Evolutionary conservation across 2,888 invertebrate species (phyloP), one percentile per base, ranked within the genome.

Genomic region (Dorcus hopei): DNA sequence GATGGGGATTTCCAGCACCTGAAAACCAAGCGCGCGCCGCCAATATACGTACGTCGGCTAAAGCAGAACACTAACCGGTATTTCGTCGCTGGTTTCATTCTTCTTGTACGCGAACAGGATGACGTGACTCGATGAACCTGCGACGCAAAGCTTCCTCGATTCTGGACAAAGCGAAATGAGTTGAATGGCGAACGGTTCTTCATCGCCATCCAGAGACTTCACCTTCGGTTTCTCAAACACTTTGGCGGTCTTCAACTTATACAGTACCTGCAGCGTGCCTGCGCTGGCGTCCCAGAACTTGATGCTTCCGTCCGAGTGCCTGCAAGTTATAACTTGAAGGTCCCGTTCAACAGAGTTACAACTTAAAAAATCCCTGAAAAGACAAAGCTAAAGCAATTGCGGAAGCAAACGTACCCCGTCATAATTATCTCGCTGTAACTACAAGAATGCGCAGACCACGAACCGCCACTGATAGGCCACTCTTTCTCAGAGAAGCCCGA

Each of bases 231-330:
- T 87, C 75, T 92, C 92, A 78, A 92, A 91, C 57, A 91, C 85
- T 83, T 97, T 97, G 68, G 94, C 92, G 76, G 97, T 97, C 84
- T 97, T 98, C 74, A 98, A 82, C 85, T 97, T 97, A 83, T 98
- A 98, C 75, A 98, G 85, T 73, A 97, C 91, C 84, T 97, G 97
- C 70, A 99, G 84, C 63, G 93, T 92, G 67, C 96, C 96, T 54
- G 95, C 95, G 74, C 96, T 95, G 49, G 96, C 95, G 79, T 99
- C 98, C 98, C 98, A 99, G 81, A 99, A 99, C 79, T 97, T 97
- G 57, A 99, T 85, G 74, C 96, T 96, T 53, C 99, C 99, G 81
- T 99, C 99, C 65, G 97, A 93, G 80, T 98, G 97, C 52, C 95
- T 94, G 81, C 55, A 58, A 38, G 26, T 33, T 33, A 33, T 33